Base-by-base conservation (phyloP, 2,888 invertebrate genomes). In the Adela reaumurella region DNA sequence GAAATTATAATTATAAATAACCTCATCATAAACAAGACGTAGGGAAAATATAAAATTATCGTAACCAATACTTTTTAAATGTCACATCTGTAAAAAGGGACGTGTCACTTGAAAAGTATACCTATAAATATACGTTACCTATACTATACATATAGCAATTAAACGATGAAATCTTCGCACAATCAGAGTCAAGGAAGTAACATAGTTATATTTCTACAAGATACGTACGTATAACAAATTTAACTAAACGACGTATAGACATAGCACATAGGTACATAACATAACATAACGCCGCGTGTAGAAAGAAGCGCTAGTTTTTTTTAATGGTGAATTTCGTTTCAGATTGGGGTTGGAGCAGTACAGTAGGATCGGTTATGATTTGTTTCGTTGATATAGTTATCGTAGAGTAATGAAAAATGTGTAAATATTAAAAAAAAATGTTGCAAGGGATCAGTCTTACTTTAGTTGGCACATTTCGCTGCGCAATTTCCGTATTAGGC, bases 121-220 rank as follows among this genome's bases (percentile, higher is more conserved):
- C 62, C 58, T 58, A 63, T 65, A 65, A 62, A n/a, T n/a, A n/a
- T n/a, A n/a, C n/a, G n/a, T n/a, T n/a, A n/a, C n/a, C n/a, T n/a
- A n/a, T 59, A 57, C 63, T 62, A 59, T 66, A 63, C 61, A 8
- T 35, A 35, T 35, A 35, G 35, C 35, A 35, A 35, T 35, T 35
- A 67, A 71, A 70, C 62, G 29, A 49, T 49, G 67, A 72, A 71
- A 71, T 67, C 61, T 68, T 74, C 77, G 78, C 78, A 78, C 78
- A 78, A 78, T 68, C 65, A 62, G 67, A 73, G 57, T 71, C 70
- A 70, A 69, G 65, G 66, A 71, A 74, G 64, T 76, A 73, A 71
- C 62, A 60, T 76, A 76, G 67, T 35, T 35, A 35, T 35, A 35
- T 35, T 35, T 35, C 35, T 35, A 35, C 35, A 35, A 35, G 8